These are phyloP conservation scores for Trichonephila clavata DNA, from an alignment of 1,140 invertebrate species.

Conservation along the genomic window DNA sequence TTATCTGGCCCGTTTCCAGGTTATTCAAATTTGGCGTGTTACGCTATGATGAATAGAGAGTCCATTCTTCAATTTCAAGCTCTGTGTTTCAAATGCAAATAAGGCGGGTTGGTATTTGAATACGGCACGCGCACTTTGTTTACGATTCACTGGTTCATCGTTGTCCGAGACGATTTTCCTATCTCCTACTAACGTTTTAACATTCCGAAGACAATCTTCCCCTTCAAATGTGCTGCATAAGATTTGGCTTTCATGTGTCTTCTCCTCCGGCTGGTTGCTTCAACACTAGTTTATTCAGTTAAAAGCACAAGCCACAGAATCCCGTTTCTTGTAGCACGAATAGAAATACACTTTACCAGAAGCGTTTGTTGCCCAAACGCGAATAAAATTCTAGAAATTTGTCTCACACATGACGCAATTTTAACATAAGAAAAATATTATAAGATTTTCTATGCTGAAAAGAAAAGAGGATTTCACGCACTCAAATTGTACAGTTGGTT, in stretches of 20 bases:
- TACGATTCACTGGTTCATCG: slow-evolving; percentile 70
- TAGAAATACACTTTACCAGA: slow-evolving; percentile 2
- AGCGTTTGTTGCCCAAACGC: neutral
- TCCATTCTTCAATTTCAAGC: slow-evolving; percentile 76
- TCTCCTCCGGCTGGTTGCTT: neutral
- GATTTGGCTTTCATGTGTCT: slow-evolving; percentile 38
- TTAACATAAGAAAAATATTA: slow-evolving; percentile 20
- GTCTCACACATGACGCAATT: slow-evolving; percentile 9
- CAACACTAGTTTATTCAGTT: slow-evolving; percentile 51
- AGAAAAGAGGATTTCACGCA: neutral
- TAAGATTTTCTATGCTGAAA: neutral
- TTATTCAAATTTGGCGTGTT: slow-evolving; percentile 77
- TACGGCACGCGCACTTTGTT: slow-evolving; percentile 72
- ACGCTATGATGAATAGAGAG: slow-evolving; percentile 70
- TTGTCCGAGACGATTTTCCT: slow-evolving; percentile 62
- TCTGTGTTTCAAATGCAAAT: slow-evolving; percentile 76
- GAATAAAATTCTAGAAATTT: slow-evolving; percentile 34
- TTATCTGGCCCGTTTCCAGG: slow-evolving; percentile 75
- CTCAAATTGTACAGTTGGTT: neutral
- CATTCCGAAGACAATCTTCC: slow-evolving; percentile 69
- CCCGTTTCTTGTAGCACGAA: slow-evolving; percentile 10
- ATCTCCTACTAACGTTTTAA: slow-evolving; percentile 53
- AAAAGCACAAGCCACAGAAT: slow-evolving; percentile 33
- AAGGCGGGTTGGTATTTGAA: slow-evolving; percentile 74
- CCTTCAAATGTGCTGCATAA: slow-evolving; percentile 69